Conservation (phyloP, 2,797 vertebrate species). For the Bryconaethiops microstoma region DNA sequence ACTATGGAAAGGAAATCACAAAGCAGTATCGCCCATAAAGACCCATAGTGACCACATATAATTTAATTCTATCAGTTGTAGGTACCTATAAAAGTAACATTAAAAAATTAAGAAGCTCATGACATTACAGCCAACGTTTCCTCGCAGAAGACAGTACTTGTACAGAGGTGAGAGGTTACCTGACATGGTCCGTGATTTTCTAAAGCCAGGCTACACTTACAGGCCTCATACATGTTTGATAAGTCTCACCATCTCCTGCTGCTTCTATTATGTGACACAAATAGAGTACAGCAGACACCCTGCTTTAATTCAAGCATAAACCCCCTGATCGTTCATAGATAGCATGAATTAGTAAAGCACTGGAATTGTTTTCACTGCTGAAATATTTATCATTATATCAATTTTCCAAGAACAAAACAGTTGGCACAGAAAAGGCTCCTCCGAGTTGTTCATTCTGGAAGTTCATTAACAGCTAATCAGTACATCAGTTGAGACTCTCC, state of each 20-base stretch:
- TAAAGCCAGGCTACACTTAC: slow-evolving; percentile 30
- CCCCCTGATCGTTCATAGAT: slow-evolving; percentile 37
- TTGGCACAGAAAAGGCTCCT: slow-evolving; percentile 2
- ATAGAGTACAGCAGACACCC: slow-evolving; percentile 38
- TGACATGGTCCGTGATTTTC: slow-evolving; percentile 34
- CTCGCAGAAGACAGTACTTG: background rate
- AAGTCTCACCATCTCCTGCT: slow-evolving; percentile 1
- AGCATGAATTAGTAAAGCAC: slow-evolving; percentile 40
- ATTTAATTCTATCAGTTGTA: background rate
- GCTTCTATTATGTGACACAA: slow-evolving; percentile 67
- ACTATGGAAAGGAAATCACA: too few relatives aligned
- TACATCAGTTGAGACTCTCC: background rate
- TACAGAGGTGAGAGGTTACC: slow-evolving; percentile 6
- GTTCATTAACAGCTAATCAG: slow-evolving; percentile 22
- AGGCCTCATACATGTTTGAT: slow-evolving; percentile 34
- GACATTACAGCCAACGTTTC: background rate
- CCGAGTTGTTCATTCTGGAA: slow-evolving; percentile 8
- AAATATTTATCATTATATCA: slow-evolving; percentile 55
- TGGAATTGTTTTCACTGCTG: slow-evolving; percentile 44
- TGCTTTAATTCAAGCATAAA: slow-evolving; percentile 44
- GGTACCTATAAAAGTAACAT: background rate
- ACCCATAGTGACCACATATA: too few relatives aligned
- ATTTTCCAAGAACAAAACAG: slow-evolving; percentile 40
- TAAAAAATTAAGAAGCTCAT: background rate
- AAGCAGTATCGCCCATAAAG: background rate